Evolutionary conservation across 2,113 vertebrate species (phyloP), one percentile per base, ranked within the genome.

Genomic region (Nycticorax nycticorax): DNA sequence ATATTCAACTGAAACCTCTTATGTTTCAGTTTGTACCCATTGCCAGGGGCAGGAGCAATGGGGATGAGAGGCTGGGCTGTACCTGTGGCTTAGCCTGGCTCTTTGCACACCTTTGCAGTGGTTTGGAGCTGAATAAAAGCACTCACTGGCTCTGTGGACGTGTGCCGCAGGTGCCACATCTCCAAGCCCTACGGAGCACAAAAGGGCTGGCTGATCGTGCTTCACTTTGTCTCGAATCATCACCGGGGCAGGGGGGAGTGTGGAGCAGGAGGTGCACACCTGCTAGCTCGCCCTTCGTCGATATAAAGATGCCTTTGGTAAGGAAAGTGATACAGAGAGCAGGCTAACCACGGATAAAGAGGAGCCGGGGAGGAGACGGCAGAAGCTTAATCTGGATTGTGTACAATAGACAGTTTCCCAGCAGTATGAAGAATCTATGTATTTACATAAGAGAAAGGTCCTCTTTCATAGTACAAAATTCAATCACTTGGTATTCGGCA

Each of bases 401-500:
- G 24, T 57, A 30, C 37, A 43, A 4, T 2, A 72, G 14, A 16
- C 37, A 47, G 57, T 85, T 95, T 78, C 85, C 62, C 71, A 79
- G 66, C 60, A 83, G 50, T 1, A 15, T 8, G 53, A 88, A 55
- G 30, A 56, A 77, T 77, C 55, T 26, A 7, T 14, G 4, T 73
- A 86, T 74, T 66, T 79, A 87, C 74, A 85, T 56, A 45, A 94
- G 69, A 66, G 48, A 88, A 80, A 90, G 5, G 41, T 63, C 83
- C 76, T 88, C 48, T 93, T 78, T 93, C 64, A 53, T 3, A 66
- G 56, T 33, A 52, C 73, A 95, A 89, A 81, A 93, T 85, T 56
- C 88, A 87, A 95, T 56, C 84, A 84, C 37, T 91, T 75, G 72
- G 32, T 79, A 84, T 76, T 78, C 45, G 3, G 73, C 96, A 97